Evolutionary conservation across 1,140 invertebrate species (phyloP).

Genomic region (Contarinia nasturtii): DNA sequence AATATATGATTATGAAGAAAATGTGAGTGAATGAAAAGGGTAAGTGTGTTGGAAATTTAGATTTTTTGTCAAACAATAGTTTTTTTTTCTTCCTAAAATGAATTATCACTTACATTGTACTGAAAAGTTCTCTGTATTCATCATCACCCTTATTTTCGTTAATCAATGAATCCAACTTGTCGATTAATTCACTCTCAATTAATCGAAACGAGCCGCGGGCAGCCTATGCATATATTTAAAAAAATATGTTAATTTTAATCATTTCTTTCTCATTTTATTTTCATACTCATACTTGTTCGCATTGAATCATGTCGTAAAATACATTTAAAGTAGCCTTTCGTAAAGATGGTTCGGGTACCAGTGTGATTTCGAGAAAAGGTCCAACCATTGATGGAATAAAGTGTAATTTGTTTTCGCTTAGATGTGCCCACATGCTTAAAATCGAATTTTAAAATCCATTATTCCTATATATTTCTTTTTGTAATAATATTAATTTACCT

Average conservation of each 20-base stretch:
- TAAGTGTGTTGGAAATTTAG: not conserved
- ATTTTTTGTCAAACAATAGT: not conserved
- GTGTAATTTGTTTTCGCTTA: conserved; percentile 57
- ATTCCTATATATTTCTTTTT: no score
- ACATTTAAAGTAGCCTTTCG: conserved; percentile 82
- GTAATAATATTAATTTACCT: no score
- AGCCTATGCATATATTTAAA: conserved; percentile 8
- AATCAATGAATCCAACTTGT: conserved; percentile 80
- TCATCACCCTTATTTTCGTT: conserved; percentile 87
- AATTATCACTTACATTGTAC: conserved; percentile 67
- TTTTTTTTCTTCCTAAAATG: not conserved
- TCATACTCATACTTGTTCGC: conserved; percentile 47
- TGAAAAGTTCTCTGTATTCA: conserved; percentile 77
- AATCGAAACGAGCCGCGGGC: conserved; percentile 66
- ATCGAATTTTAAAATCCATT: no score
- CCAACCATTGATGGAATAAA: conserved; percentile 89
- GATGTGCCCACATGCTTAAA: conserved; percentile 63
- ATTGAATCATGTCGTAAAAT: conserved; percentile 95
- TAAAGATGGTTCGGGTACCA: conserved; percentile 74
- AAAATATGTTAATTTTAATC: not conserved
- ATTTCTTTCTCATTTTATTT: not conserved
- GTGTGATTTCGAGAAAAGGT: conserved; percentile 80
- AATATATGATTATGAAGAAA: no score
- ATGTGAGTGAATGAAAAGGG: not conserved
- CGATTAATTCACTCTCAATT: conserved; percentile 82